Conservation (phyloP, 2,888 invertebrate genomes). For the Acleris cristana region DNA sequence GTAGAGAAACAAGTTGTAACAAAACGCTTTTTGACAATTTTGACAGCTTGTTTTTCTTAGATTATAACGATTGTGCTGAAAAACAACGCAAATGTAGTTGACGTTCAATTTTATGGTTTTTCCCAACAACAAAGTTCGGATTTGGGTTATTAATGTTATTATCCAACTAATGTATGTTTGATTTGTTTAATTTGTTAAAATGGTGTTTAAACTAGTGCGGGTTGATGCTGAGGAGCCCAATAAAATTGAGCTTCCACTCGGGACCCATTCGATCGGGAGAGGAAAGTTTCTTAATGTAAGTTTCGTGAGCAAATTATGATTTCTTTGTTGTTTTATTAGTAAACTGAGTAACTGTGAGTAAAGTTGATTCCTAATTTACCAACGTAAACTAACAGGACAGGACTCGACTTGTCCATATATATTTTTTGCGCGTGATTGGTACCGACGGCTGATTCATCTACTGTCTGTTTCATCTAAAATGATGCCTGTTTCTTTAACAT, state of each 20-base stretch:
- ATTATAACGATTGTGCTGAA: too few relatives aligned
- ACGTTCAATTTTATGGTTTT: too few relatives aligned
- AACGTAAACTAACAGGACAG: too few relatives aligned
- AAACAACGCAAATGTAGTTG: too few relatives aligned
- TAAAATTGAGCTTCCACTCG: slow-evolving; percentile 59
- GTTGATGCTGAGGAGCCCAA: slow-evolving; percentile 56
- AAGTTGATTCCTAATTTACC: too few relatives aligned
- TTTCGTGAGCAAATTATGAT: slow-evolving; percentile 25
- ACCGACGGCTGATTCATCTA: background rate
- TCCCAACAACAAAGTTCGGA: too few relatives aligned
- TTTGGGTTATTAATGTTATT: slow-evolving; percentile 5
- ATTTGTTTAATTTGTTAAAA: slow-evolving; percentile 43
- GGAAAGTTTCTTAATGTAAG: slow-evolving; percentile 69
- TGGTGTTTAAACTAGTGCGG: slow-evolving; percentile 69
- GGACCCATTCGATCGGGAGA: slow-evolving; percentile 67
- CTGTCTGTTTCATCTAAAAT: too few relatives aligned
- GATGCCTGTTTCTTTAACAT: too few relatives aligned
- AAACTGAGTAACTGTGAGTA: too few relatives aligned
- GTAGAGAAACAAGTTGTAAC: background rate
- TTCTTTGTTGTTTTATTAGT: background rate
- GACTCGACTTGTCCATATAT: too few relatives aligned
- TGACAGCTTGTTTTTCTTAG: too few relatives aligned
- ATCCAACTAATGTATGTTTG: background rate
- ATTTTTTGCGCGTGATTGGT: background rate
- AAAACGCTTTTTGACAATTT: slow-evolving; percentile 13